Evolutionary conservation across 2,113 vertebrate species (phyloP), one percentile per base, ranked within the genome.

Genomic region (Phylloscopus trochilus): DNA sequence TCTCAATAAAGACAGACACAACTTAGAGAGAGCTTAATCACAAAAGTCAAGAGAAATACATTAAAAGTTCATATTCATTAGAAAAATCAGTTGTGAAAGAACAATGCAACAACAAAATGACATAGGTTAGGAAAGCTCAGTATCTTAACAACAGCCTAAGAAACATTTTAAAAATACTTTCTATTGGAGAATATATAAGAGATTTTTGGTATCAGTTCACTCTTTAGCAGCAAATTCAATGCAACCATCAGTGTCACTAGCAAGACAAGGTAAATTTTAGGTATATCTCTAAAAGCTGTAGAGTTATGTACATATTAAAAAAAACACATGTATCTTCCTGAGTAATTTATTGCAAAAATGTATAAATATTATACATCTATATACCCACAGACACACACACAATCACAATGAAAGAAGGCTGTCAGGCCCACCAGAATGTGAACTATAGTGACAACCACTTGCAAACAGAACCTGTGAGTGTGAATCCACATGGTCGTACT

Each of bases 301-400:
- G 6, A 16, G 7, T 59, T 3, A 28, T 6, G 9, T 16, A 33
- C 0, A 0, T 30, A 49, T 27, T 33, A n/a, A 23, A 3, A 85
- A 69, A 70, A 28, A 2, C 21, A 33, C 4, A 6, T 4, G 3
- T 19, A 53, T 16, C 31, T 49, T 69, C 14, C 11, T n/a, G 58
- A 63, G 14, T 21, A 44, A 60, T 35, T 56, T 24, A 30, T 11
- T 66, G 7, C 11, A 73, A 80, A 75, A 90, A 46, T 19, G 15
- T 17, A 27, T 15, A 16, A 41, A 53, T 31, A n/a, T 13, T 26
- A 35, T 11, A 23, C 18, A 82, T 18, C 20, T 49, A 23, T 11
- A 46, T 17, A 39, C 7, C 8, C 16, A 52, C 33, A 91, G 33
- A 73, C 20, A 55, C 0, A 0, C 10, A 49, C 37, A 63, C 7